These are phyloP conservation scores for Solea senegalensis DNA, from an alignment of 2,113 vertebrate genomes.

Conservation along the genomic window DNA sequence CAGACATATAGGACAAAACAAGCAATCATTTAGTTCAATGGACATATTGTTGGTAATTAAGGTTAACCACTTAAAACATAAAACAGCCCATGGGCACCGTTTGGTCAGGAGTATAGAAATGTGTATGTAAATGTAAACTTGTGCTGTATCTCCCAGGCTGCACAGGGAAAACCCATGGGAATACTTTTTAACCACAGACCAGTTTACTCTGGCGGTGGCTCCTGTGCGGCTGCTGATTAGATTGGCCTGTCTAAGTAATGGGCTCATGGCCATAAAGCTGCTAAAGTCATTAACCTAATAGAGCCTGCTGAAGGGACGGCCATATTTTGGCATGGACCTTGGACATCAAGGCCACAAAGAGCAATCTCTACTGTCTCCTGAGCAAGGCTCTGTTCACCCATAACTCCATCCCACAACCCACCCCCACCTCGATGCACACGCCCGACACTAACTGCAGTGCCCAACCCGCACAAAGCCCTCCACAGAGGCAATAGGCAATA, in stretches of 20 bases:
- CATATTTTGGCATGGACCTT: slow-evolving; percentile 56
- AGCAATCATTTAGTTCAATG: too few species aligned
- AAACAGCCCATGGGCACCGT: not conserved
- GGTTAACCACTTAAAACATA: not conserved
- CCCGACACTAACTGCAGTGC: slow-evolving; percentile 44
- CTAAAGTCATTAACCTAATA: slow-evolving; percentile 76
- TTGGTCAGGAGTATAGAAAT: not conserved
- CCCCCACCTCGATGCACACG: slow-evolving; percentile 9
- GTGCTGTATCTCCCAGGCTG: slow-evolving; percentile 2
- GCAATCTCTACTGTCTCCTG: slow-evolving; percentile 52
- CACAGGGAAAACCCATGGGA: slow-evolving; percentile 33
- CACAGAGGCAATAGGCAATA: slow-evolving; percentile 58
- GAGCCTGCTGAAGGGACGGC: slow-evolving; percentile 61
- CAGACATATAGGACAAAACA: too few species aligned
- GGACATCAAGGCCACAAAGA: slow-evolving; percentile 60
- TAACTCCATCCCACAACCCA: slow-evolving; percentile 35
- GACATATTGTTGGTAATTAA: too few species aligned
- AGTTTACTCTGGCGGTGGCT: slow-evolving; percentile 43
- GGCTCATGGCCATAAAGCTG: slow-evolving; percentile 71
- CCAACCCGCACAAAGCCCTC: slow-evolving; percentile 25
- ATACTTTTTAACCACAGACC: slow-evolving; percentile 57
- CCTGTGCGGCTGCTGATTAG: slow-evolving; percentile 64
- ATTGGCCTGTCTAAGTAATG: slow-evolving; percentile 73
- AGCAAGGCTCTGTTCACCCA: slow-evolving; percentile 43
- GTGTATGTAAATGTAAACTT: not conserved